Evolutionary conservation across 1,140 invertebrate genomes (phyloP), one percentile per base, ranked within the genome.

Genomic region (Calosoma granatense): DNA sequence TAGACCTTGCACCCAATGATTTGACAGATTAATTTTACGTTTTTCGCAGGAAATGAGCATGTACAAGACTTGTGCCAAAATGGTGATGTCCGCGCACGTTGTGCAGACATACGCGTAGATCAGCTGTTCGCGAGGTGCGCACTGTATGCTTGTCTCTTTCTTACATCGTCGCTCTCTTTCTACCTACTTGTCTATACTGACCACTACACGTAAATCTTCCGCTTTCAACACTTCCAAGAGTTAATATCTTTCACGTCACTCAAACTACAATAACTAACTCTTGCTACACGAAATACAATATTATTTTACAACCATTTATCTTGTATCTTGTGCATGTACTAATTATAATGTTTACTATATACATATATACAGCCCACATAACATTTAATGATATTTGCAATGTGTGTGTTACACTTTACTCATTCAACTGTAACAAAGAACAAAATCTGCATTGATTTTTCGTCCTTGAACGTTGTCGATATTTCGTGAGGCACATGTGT

Each of bases 91-190:
- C 41, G 41, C 41, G 41, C 41, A 47, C 17, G 15, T 47, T 12
- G 9, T 47, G 41, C 9, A 47, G 41, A 12, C 26, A 47, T 11
- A 47, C 41, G 41, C 41, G 15, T 47, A 17, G 41, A 47, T 47
- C 41, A 47, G 41, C 41, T 47, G 41, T 47, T 47, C 17, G 3
- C 15, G 6, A 47, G 41, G 41, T 47, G 41, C 41, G 41, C 41
- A 47, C 17, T 12, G 9, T 9, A 17, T 11, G 6, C 3, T 17
- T 6, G 3, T 47, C 17, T 47, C 41, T 47, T 12, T 47, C 14
- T 30, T 4, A 17, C 4, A 6, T 47, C 17, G 41, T 6, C 6
- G 41, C 15, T 17, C 17, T 47, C 15, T 47, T n/a, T 47, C 4
- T 47, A 9, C 4, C 17, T 9, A 17, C 6, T 11, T 17, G 6